Percentiles rank a stretch among this genome's conserved stretches.
phyloP scores from a whole-genome alignment of 2,797 vertebrate species.

The Apogon hyalosoma region DNA sequence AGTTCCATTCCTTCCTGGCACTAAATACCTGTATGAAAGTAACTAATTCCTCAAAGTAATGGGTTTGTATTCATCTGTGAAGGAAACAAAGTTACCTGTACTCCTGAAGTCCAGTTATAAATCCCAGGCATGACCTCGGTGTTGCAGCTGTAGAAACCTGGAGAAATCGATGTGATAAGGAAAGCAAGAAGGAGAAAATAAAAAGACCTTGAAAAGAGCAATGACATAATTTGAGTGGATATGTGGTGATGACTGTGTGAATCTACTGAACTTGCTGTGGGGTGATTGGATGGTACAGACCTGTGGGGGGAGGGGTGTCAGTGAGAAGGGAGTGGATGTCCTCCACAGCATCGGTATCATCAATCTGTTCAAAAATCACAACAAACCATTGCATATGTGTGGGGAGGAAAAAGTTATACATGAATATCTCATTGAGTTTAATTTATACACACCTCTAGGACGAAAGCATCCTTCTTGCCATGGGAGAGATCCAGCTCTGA shows the following conservation, averaged over 20 bases:
- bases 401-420: background rate
- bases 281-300: slow-evolving; percentile 69
- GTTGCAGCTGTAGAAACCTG: slow-evolving; percentile 98
- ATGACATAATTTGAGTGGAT: background rate
- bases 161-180: slow-evolving; percentile 22
- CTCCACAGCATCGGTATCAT: slow-evolving; percentile 97
- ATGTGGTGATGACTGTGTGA: background rate
- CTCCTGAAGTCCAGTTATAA: slow-evolving; percentile 95
- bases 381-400: background rate
- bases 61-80: background rate
- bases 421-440: background rate
- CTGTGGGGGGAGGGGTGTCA: slow-evolving; percentile 90
- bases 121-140: slow-evolving; percentile 98
- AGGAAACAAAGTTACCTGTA: slow-evolving; percentile 86
- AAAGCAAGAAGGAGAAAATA: background rate
- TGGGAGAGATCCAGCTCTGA: slow-evolving; percentile 96
- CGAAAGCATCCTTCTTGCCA: slow-evolving; percentile 98
- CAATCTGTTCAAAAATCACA: slow-evolving; percentile 85
- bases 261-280: background rate
- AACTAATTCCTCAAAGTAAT: background rate
- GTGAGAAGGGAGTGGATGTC: slow-evolving; percentile 95
- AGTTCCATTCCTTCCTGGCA: background rate
- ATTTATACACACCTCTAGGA: slow-evolving; percentile 87
- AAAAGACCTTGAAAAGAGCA: background rate
- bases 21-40: background rate